Percentiles rank a stretch among this genome's conserved stretches.
Conservation (phyloP, 2,113 vertebrate species). For the Perccottus glenii region DNA sequence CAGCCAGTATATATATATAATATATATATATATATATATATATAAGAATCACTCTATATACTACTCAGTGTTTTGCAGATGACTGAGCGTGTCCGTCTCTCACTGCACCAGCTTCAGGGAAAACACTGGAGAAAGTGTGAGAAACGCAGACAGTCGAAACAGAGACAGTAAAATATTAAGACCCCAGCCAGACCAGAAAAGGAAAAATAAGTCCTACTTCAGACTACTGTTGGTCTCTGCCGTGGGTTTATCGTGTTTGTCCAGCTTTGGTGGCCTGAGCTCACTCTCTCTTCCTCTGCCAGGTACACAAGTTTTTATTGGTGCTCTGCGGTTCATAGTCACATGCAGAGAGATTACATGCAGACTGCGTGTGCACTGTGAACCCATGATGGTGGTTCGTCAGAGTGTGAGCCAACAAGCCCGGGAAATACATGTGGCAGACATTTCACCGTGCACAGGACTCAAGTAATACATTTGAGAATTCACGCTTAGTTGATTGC, state of each 20-base stretch:
- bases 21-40: too few species aligned
- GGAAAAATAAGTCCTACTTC: conserved; percentile 1
- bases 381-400: conserved; percentile 4
- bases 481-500: not conserved
- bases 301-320: conserved; percentile 53
- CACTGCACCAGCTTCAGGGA: not conserved
- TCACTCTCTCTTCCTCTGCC: conserved; percentile 39
- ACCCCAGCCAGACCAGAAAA: conserved; percentile 21
- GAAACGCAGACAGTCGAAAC: conserved; percentile 33
- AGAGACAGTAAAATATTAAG: conserved; percentile 46
- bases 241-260: conserved; percentile 57
- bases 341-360: conserved; percentile 34
- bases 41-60: too few species aligned
- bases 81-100: not conserved
- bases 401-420: conserved; percentile 8
- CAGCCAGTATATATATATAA: too few species aligned
- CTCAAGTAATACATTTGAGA: not conserved
- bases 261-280: conserved; percentile 50
- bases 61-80: not conserved
- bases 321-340: conserved; percentile 9
- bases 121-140: conserved; percentile 13
- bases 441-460: too few species aligned
- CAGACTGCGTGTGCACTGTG: conserved; percentile 25
- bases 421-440: not conserved
- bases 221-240: conserved; percentile 30